Evolutionary conservation across 2,113 vertebrate species (phyloP), one percentile per base, ranked within the genome.

Genomic region (Galeopterus variegatus): DNA sequence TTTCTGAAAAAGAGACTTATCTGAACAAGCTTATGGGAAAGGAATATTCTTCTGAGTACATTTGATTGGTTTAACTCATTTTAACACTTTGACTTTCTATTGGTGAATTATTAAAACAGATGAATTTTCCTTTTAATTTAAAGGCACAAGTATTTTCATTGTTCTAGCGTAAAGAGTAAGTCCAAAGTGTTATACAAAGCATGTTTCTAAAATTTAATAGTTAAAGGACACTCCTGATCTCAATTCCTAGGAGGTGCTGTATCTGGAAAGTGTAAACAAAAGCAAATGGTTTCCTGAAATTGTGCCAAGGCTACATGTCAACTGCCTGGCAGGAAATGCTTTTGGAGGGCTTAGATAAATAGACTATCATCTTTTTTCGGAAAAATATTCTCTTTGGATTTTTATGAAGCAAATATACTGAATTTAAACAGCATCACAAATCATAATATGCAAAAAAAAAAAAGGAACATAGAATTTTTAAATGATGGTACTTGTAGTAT

Each of bases 281-380:
- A 97, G 95, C 93, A 92, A 97, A 95, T 50, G 97, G 96, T 97
- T 97, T 95, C 93, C 90, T 97, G 97, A 96, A 93, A 88, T 86
- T 95, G 60, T 92, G 95, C 97, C 97, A 98, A 95, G 70, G 82
- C 93, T 96, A 41, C 95, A 91, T 97, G 96, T 95, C 92, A 92
- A 95, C 92, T 92, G 97, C 84, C 92, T 96, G 87, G 95, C 97
- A 98, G 97, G 98, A 98, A 98, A 98, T 98, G 96, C 97, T 97
- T 97, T 89, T 54, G 67, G 95, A 97, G 83, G 92, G 77, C 96
- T 85, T 94, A 98, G 92, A 98, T 98, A 98, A 98, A 98, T 95
- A 98, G 73, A 92, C 87, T 80, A 93, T 96, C 86, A 92, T 96
- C 65, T 94, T 94, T 95, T 96, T 84, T 73, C 33, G 33, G 48